Evolutionary conservation across 2,113 vertebrate species (phyloP), one percentile per base, ranked within the genome.

Genomic region (Megaptera novaeangliae): DNA sequence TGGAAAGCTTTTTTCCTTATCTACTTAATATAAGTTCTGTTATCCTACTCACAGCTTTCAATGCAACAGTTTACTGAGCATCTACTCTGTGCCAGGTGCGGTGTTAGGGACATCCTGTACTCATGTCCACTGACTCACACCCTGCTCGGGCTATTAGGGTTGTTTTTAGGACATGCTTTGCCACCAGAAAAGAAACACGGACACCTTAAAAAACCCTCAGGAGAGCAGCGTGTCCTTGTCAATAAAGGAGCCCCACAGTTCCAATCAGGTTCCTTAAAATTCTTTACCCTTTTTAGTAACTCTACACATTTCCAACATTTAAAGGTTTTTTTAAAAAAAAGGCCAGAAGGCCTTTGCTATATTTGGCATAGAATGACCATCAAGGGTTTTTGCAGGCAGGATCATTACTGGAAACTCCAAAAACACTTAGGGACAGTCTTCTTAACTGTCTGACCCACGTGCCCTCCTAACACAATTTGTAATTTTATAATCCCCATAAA

Each of bases 401-500:
- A 85, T 55, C 81, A 90, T 97, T 98, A 95, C 97, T 94, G 97
- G 96, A 97, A 98, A 90, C 34, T 91, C 88, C 91, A 55, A 96
- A 81, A 86, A 86, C 93, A 75, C 83, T 97, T 89, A 95, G 69
- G 86, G 97, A 93, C 95, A 89, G 49, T 93, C 89, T 91, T 91
- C 86, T 87, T 91, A 93, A 87, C 86, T 86, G 87, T 39, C 66
- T 93, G 95, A 97, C 95, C 93, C 64, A 10, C 0, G 34, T n/a
- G 95, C 57, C 92, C 95, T 97, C 93, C 93, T 94, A 95, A 97
- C 78, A 96, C 97, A 93, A 97, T 95, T 69, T 96, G 68, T 92
- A 81, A 96, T 92, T 97, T 97, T 96, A 97, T 94, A 95, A 92
- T 92, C 68, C 83, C 94, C 94, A 97, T 97, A 96, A 98, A 97